A percentile compares a stretch with the other conserved stretches of the same genome.
Conservation (phyloP, 2,113 vertebrate species). For the Elephas maximus region DNA sequence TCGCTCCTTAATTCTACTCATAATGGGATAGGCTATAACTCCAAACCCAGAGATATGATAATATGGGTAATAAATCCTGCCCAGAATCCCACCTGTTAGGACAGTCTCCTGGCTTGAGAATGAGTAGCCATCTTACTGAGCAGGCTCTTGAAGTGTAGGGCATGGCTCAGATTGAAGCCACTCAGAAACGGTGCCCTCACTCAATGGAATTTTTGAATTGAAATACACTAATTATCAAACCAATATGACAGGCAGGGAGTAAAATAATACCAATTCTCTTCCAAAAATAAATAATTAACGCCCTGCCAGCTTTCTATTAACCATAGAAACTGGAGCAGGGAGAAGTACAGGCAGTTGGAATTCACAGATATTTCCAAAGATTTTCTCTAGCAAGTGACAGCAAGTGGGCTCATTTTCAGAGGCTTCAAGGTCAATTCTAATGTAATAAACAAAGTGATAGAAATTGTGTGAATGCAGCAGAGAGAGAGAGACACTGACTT, state of each 20-base stretch:
- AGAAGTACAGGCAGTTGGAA: neutral
- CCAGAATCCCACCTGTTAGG: neutral
- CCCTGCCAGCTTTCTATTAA: neutral
- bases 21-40: neutral
- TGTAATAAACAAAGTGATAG: constrained; percentile 50
- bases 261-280: constrained; percentile 43
- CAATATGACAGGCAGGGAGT: neutral
- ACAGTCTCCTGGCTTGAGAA: neutral
- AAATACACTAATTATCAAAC: constrained; percentile 45
- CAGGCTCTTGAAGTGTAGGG: neutral
- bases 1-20: neutral
- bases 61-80: neutral
- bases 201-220: constrained; percentile 15
- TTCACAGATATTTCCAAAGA: constrained; percentile 27
- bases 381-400: constrained; percentile 22
- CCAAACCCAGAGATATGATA: neutral
- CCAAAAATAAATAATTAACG: neutral
- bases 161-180: neutral
- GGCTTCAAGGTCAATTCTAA: constrained; percentile 53
- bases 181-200: neutral
- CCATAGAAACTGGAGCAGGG: neutral
- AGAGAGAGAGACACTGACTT: neutral
- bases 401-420: constrained; percentile 67
- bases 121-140: neutral
- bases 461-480: constrained; percentile 21